Evolutionary conservation across 1,140 invertebrate species (phyloP).

Genomic region (Drosophila chauvacae): DNA sequence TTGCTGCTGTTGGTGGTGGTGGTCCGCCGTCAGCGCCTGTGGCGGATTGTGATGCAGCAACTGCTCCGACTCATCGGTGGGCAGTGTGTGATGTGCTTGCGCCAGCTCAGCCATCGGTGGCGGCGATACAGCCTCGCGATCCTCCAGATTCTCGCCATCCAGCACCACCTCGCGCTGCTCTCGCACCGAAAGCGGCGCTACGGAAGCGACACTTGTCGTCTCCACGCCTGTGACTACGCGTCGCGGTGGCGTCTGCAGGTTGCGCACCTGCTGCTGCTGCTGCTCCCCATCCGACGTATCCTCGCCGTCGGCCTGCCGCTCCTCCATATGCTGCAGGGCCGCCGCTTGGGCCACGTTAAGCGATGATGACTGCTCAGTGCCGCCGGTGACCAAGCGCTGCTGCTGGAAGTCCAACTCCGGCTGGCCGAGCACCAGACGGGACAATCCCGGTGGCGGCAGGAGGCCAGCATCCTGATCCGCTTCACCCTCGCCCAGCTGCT

Average conservation of each 20-base stretch:
- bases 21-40: neutral
- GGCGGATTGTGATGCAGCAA: slow-evolving; percentile 35
- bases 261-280: slow-evolving; percentile 46
- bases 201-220: slow-evolving; percentile 37
- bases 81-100: slow-evolving; percentile 17
- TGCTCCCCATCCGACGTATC: slow-evolving; percentile 76
- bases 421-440: slow-evolving; percentile 88
- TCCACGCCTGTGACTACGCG: slow-evolving; percentile 70
- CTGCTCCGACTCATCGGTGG: slow-evolving; percentile 31
- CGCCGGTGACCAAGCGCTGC: slow-evolving; percentile 80
- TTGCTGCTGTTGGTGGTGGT: neutral
- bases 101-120: slow-evolving; percentile 4
- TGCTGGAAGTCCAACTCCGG: slow-evolving; percentile 85
- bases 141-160: slow-evolving; percentile 87
- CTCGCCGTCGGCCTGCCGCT: slow-evolving; percentile 82
- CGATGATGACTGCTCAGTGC: slow-evolving; percentile 64
- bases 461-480: slow-evolving; percentile 65
- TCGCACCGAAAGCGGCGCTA: slow-evolving; percentile 27
- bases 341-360: slow-evolving; percentile 79
- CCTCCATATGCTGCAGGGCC: slow-evolving; percentile 71
- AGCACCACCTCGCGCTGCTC: slow-evolving; percentile 86
- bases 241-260: slow-evolving; percentile 29
- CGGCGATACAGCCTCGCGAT: slow-evolving; percentile 66
- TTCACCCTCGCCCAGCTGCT: slow-evolving; percentile 82
- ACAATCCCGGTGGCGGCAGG: slow-evolving; percentile 87